Evolutionary conservation across 2,113 vertebrate genomes (phyloP).

Genomic region (Spea bombifrons): DNA sequence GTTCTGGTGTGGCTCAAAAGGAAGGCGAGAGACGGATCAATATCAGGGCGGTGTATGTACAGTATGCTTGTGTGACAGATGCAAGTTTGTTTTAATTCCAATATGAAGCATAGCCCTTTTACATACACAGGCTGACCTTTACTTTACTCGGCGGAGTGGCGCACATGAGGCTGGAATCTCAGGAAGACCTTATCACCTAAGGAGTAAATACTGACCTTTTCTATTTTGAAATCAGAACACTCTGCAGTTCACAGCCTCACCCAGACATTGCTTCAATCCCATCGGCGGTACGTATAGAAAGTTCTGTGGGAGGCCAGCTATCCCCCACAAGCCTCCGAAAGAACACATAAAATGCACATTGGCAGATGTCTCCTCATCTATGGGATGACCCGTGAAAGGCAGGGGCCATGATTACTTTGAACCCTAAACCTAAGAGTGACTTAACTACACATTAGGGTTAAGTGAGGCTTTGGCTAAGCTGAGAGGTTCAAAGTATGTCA

Average conservation of each 20-base stretch:
- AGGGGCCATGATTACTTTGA: constrained; percentile 9
- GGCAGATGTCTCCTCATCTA: constrained; percentile 15
- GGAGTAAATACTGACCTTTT: background rate
- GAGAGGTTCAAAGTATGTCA: constrained; percentile 21
- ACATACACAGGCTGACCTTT: too few relatives aligned
- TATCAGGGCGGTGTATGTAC: too few relatives aligned
- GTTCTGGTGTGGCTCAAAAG: too few relatives aligned
- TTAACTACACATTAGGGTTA: constrained; percentile 26
- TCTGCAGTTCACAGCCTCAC: background rate
- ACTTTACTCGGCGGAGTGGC: too few relatives aligned
- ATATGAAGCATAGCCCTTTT: too few relatives aligned
- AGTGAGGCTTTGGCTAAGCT: constrained; percentile 14
- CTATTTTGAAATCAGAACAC: background rate
- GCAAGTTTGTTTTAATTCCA: too few relatives aligned
- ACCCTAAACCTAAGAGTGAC: constrained; percentile 13
- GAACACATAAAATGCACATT: background rate
- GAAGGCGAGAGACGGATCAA: too few relatives aligned
- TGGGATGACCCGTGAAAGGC: constrained; percentile 8
- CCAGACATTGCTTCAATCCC: background rate
- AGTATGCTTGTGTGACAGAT: too few relatives aligned
- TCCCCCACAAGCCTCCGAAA: background rate
- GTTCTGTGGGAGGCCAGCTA: background rate
- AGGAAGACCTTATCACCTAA: background rate
- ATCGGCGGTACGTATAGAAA: background rate
- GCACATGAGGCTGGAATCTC: too few relatives aligned